Evolutionary conservation across 2,113 vertebrate species (phyloP).

Genomic region (Istiophorus platypterus): DNA sequence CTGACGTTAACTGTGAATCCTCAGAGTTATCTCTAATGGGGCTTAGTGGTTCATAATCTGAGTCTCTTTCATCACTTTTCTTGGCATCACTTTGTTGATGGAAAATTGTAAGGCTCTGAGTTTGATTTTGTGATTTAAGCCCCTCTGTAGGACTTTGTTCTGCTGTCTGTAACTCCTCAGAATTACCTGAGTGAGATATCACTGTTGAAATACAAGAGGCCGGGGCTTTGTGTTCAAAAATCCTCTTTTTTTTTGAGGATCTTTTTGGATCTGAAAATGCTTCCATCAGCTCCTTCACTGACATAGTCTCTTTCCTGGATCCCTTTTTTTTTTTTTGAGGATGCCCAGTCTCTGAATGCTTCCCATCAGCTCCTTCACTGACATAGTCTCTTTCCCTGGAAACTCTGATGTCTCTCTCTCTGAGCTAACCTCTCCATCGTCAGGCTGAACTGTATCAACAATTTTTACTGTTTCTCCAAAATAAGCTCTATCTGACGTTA

Average conservation of each 20-base stretch:
- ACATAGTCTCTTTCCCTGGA: conserved; percentile 85
- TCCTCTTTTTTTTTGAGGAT: conserved; percentile 93
- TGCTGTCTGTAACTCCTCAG: neutral
- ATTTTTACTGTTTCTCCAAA: conserved; percentile 47
- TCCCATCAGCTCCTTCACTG: conserved; percentile 92
- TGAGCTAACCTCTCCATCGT: conserved; percentile 11
- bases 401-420: conserved; percentile 85
- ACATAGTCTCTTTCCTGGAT: conserved; percentile 90
- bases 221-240: conserved; percentile 91
- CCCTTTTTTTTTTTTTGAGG: too few species aligned
- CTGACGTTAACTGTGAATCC: neutral
- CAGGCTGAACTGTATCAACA: conserved; percentile 19
- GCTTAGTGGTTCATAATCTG: neutral
- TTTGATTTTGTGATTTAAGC: conserved; percentile 23
- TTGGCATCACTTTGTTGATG: conserved; percentile 25
- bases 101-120: conserved; percentile 2
- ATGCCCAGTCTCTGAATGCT: conserved; percentile 91
- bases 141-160: conserved; percentile 31
- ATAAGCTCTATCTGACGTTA: neutral
- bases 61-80: conserved; percentile 6
- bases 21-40: conserved; percentile 11
- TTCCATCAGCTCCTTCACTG: conserved; percentile 95
- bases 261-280: conserved; percentile 97
- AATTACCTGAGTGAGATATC: conserved; percentile 6
- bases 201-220: conserved; percentile 24